phyloP scores from a whole-genome alignment of 2,113 vertebrate species.

The Regulus satrapa region DNA sequence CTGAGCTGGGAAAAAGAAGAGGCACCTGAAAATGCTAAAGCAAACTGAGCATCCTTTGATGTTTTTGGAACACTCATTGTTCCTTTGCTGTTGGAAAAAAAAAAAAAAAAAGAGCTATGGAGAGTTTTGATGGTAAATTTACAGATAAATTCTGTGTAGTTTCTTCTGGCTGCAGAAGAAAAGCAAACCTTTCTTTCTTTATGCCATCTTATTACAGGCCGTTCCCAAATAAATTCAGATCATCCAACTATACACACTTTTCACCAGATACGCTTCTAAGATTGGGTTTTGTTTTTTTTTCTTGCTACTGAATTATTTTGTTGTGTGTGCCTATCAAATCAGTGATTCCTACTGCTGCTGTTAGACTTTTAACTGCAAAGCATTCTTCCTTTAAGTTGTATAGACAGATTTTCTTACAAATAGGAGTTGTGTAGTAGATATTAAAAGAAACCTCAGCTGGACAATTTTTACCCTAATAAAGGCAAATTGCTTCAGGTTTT shows the following conservation, averaged over 20 bases:
- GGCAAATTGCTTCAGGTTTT: not conserved
- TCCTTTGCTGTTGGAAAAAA: not conserved
- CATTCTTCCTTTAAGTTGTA: not conserved
- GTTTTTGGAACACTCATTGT: not conserved
- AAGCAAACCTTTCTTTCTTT: not conserved
- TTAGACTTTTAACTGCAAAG: not conserved
- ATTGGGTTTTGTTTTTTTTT: too few species aligned
- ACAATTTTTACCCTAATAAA: not conserved
- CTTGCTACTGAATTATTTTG: not conserved
- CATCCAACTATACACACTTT: not conserved
- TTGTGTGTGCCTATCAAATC: not conserved
- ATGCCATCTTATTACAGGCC: not conserved
- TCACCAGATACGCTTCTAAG: not conserved
- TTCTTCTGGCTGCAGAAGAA: not conserved
- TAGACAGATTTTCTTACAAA: not conserved
- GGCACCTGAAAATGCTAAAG: not conserved
- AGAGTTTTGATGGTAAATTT: not conserved
- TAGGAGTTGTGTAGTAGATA: not conserved
- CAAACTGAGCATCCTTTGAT: not conserved
- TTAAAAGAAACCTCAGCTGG: not conserved
- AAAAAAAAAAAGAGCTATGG: not conserved
- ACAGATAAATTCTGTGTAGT: not conserved
- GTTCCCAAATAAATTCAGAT: not conserved
- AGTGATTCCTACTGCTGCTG: not conserved
- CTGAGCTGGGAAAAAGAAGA: not conserved